These are phyloP conservation scores for Ophthalmolycus amberensis DNA, from an alignment of 2,113 vertebrate genomes.

Conservation along the genomic window DNA sequence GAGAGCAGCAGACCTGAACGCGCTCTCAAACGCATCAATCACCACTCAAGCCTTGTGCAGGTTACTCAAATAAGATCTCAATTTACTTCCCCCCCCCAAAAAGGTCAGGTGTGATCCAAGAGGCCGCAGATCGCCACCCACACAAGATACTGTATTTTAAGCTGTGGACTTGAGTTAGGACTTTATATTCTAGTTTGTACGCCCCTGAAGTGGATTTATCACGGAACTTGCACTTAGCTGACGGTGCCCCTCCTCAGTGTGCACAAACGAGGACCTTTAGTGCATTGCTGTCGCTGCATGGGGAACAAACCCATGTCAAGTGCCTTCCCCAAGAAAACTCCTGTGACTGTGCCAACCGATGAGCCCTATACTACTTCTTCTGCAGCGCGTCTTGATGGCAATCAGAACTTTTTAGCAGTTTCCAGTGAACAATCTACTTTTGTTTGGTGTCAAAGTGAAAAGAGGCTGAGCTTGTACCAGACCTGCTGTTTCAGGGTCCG, in stretches of 20 bases:
- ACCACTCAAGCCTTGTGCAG: conserved; percentile 70
- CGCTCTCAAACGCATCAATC: conserved; percentile 39
- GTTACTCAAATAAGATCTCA: conserved; percentile 35
- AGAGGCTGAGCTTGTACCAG: conserved; percentile 27
- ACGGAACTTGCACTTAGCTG: conserved; percentile 71
- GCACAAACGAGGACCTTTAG: conserved; percentile 72
- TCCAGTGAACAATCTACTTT: conserved; percentile 45
- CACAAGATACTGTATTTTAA: conserved; percentile 49
- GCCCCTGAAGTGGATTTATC: conserved; percentile 60
- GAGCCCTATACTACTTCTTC: conserved; percentile 67
- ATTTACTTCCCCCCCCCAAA: background rate
- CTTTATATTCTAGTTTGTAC: background rate
- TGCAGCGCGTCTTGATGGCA: conserved; percentile 80
- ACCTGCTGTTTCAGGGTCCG: conserved; percentile 59
- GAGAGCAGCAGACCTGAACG: conserved; percentile 21
- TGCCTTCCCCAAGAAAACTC: conserved; percentile 78
- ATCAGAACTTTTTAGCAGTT: conserved; percentile 75
- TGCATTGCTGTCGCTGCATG: conserved; percentile 75
- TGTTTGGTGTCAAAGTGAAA: conserved; percentile 46
- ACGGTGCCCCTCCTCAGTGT: conserved; percentile 67
- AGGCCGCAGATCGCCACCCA: conserved; percentile 22
- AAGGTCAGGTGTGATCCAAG: conserved; percentile 22
- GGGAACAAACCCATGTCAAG: conserved; percentile 76
- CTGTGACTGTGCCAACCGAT: conserved; percentile 81
- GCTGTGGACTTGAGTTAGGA: conserved; percentile 46